Percentiles rank a stretch among this genome's conserved stretches.
Conservation (phyloP, 2,113 vertebrate species). For the Zosterops pallidus region DNA sequence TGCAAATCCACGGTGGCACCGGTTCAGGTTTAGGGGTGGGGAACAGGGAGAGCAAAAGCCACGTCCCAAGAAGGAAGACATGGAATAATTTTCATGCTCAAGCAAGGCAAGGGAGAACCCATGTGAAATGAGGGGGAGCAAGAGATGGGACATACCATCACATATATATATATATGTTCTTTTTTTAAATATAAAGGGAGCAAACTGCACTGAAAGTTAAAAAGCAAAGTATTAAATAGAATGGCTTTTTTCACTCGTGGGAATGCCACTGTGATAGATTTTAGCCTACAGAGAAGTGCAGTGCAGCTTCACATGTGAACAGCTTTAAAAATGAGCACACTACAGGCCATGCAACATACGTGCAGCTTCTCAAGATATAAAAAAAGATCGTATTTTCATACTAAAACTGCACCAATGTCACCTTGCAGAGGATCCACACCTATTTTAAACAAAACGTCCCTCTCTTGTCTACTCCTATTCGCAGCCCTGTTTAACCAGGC, state of each 20-base stretch:
- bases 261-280: neutral
- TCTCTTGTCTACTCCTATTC: conserved; percentile 1
- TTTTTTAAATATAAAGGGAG: conserved; percentile 16
- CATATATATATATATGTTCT: neutral
- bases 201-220: conserved; percentile 26
- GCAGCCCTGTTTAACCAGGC: neutral
- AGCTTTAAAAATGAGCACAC: conserved; percentile 50
- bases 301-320: conserved; percentile 20
- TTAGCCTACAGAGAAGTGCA: neutral
- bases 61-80: conserved; percentile 46
- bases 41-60: conserved; percentile 2
- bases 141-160: conserved; percentile 58
- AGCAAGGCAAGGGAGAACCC: conserved; percentile 65
- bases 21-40: neutral
- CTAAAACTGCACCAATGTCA: conserved; percentile 75
- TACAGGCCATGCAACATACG: conserved; percentile 55
- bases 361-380: conserved; percentile 50
- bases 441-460: conserved; percentile 35
- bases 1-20: neutral
- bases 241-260: neutral
- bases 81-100: conserved; percentile 53
- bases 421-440: conserved; percentile 67
- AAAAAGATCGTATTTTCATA: conserved; percentile 65
- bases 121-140: conserved; percentile 51
- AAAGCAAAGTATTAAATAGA: conserved; percentile 29